Evolutionary conservation across 2,113 vertebrate species (phyloP).

Genomic region (Paracanthobrama guichenoti): DNA sequence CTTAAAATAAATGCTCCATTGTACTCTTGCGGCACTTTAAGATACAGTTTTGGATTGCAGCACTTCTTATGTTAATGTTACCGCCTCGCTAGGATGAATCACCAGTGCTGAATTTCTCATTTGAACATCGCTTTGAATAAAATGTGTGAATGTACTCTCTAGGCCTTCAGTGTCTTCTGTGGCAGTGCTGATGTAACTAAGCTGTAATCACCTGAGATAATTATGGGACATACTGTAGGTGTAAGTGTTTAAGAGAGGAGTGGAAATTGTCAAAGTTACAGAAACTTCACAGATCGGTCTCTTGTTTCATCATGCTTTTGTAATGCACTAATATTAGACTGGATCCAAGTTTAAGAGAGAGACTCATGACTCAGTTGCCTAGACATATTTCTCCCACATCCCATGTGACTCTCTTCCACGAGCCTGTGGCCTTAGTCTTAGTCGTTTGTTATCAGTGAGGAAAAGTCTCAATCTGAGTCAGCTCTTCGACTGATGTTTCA

Average conservation of each 20-base stretch:
- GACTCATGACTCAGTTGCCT: constrained; percentile 42
- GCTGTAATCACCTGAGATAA: constrained; percentile 39
- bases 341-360: constrained; percentile 42
- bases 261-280: constrained; percentile 18
- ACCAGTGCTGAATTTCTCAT: constrained; percentile 7
- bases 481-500: constrained; percentile 14
- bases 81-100: background rate
- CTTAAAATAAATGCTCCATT: background rate
- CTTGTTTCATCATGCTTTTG: constrained; percentile 33
- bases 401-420: background rate
- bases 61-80: too few relatives aligned
- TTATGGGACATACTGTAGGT: background rate
- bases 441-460: constrained; percentile 39
- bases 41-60: background rate
- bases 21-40: background rate
- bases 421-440: background rate
- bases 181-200: constrained; percentile 22
- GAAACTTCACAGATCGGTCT: constrained; percentile 24
- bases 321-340: constrained; percentile 28
- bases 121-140: background rate
- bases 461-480: constrained; percentile 31
- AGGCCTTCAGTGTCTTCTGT: background rate
- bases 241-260: background rate
- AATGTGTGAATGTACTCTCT: background rate
- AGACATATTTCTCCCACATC: constrained; percentile 2